These are phyloP conservation scores for Tenthredo distinguenda DNA, from an alignment of 2,888 invertebrate genomes.

Conservation along the genomic window DNA sequence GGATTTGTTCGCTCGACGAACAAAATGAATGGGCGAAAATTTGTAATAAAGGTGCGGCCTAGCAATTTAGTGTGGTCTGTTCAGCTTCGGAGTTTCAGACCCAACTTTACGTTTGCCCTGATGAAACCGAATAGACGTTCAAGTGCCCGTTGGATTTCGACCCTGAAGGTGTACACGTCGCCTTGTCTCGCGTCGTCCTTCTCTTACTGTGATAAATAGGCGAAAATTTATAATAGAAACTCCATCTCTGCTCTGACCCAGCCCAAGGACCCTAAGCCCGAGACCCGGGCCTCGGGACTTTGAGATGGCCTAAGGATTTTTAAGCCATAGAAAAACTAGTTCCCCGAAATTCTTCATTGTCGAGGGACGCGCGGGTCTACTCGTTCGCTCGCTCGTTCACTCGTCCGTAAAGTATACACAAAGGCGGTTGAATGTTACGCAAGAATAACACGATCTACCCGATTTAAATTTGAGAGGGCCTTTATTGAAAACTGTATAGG, in stretches of 20 bases:
- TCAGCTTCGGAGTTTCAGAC: neutral
- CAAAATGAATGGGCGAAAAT: conserved; percentile 46
- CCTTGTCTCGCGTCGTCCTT: conserved; percentile 11
- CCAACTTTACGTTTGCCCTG: conserved; percentile 6
- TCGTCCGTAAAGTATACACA: conserved; percentile 71
- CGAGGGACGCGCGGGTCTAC: conserved; percentile 57
- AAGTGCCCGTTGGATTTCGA: conserved; percentile 43
- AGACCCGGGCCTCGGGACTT: neutral
- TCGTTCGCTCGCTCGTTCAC: conserved; percentile 63
- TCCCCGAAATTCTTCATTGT: conserved; percentile 61
- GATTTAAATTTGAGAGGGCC: conserved; percentile 54
- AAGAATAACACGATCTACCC: conserved; percentile 57
- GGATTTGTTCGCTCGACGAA: conserved; percentile 37
- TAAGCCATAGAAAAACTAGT: conserved; percentile 40
- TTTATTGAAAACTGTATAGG: conserved; percentile 49
- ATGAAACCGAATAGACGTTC: conserved; percentile 46
- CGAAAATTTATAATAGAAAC: conserved; percentile 50
- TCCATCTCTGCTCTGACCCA: conserved; percentile 31
- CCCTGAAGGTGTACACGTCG: conserved; percentile 5
- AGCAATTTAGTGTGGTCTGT: conserved; percentile 43
- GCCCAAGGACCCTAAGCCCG: neutral
- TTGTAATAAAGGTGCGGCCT: conserved; percentile 30
- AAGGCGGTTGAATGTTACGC: conserved; percentile 62
- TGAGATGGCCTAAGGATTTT: conserved; percentile 34
- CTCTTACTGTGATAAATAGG: conserved; percentile 43